Evolutionary conservation across 2,888 invertebrate species (phyloP), one percentile per base, ranked within the genome.

Genomic region (Netelia fuscicornis): DNA sequence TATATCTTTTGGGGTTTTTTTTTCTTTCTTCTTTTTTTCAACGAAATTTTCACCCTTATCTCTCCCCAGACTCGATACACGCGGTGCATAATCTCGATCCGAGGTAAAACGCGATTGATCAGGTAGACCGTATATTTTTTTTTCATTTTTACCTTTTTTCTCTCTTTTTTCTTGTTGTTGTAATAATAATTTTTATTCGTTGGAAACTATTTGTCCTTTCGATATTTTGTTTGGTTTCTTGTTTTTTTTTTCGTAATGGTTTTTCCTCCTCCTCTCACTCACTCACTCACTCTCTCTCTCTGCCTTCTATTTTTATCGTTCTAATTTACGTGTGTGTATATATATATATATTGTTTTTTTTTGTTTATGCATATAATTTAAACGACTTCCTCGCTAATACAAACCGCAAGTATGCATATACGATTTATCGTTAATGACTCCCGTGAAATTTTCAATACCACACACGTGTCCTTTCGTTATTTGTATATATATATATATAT

Each of bases 351-450:
- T 68, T 52, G n/a, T 74, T 52, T 62, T 11, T 74, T 37, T 62
- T 48, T 62, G 48, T 48, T 48, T 68, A 20, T 68, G 60, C 44
- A 76, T 64, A 64, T 48, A 52, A 23, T 67, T 67, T 68, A 68
- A 48, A 37, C 74, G 71, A 37, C 56, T 65, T 37, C 56, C 42
- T 65, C 60, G 64, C 83, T 76, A 80, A 71, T 84, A 84, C 80
- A 84, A 80, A 84, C 6, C 75, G 62, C 75, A 71, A 71, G 68
- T 83, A 76, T 71, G 76, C 67, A 13, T 78, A 67, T 10, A 25
- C 74, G 83, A 70, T 75, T 75, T 77, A 75, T 81, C 67, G 71
- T 64, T 77, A 77, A 81, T 65, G 81, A 84, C 81, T 81, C 76
- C 75, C 48, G 68, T 72, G 42, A 52, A 76, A 84, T 76, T 84